A percentile compares a stretch with the other conserved stretches of the same genome.
These are phyloP conservation scores for Mylabris sibirica DNA, from an alignment of 2,888 invertebrate species.

Conservation along the genomic window DNA sequence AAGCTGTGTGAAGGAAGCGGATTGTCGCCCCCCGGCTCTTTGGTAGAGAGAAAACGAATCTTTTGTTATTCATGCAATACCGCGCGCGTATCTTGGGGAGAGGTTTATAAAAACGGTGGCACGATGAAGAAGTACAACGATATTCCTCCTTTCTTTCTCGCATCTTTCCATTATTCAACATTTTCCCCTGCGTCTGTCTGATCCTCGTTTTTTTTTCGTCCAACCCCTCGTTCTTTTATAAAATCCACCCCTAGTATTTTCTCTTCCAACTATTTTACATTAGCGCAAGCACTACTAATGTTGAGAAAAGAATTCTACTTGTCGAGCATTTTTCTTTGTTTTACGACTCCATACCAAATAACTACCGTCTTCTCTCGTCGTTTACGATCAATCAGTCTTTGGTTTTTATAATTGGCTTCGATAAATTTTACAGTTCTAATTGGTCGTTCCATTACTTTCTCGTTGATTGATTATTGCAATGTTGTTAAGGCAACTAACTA, in stretches of 20 bases:
- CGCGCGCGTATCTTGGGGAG: constrained; percentile 42
- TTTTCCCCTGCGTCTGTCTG: neutral
- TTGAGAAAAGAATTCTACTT: constrained; percentile 28
- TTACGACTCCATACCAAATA: constrained; percentile 23
- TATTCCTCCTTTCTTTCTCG: constrained; percentile 25
- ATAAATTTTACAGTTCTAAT: constrained; percentile 27
- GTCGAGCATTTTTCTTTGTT: constrained; percentile 31
- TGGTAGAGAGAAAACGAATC: constrained; percentile 38
- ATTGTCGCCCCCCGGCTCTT: constrained; percentile 47
- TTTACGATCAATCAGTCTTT: constrained; percentile 33
- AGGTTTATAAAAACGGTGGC: constrained; percentile 50
- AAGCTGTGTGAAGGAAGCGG: constrained; percentile 51
- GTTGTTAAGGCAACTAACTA: constrained; percentile 7
- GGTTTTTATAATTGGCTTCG: constrained; percentile 32
- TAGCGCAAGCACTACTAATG: constrained; percentile 9
- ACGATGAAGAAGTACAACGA: constrained; percentile 37
- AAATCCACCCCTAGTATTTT: constrained; percentile 33
- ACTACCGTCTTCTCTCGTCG: constrained; percentile 25
- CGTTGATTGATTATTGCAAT: constrained; percentile 9
- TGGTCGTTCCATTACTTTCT: constrained; percentile 17
- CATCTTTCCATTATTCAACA: neutral
- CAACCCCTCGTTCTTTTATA: constrained; percentile 38
- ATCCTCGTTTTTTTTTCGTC: neutral
- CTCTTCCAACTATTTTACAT: constrained; percentile 39
- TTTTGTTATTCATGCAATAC: constrained; percentile 59